Evolutionary conservation across 64 coral and sea anemone species (phyloP).

Genomic region (Pachyseris speciosa): DNA sequence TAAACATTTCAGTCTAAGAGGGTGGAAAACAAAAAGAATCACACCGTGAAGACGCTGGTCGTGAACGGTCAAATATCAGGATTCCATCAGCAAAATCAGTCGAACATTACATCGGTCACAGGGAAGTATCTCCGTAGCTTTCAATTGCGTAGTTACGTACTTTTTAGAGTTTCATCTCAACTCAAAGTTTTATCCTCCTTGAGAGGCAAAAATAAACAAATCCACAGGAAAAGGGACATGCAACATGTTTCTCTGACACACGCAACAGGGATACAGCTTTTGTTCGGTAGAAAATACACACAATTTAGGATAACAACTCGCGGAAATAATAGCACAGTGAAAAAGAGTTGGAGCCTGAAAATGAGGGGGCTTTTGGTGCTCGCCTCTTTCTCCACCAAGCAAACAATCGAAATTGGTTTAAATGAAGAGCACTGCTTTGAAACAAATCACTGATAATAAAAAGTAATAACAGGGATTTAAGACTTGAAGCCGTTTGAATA

Average conservation of each 20-base stretch:
- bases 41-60: not conserved
- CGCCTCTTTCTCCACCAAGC: not conserved
- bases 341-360: not conserved
- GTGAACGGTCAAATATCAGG: too few relatives aligned
- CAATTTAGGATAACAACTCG: too few relatives aligned
- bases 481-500: not conserved
- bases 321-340: not conserved
- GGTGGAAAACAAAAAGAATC: not conserved
- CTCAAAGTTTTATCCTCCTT: too few relatives aligned
- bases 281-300: too few relatives aligned
- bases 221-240: not conserved
- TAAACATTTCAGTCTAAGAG: not conserved
- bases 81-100: too few relatives aligned
- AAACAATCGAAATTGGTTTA: not conserved
- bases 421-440: not conserved
- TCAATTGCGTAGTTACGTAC: too few relatives aligned
- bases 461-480: constrained; percentile 7
- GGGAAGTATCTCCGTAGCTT: too few relatives aligned
- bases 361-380: not conserved
- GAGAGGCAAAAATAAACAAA: not conserved
- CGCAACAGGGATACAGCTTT: too few relatives aligned
- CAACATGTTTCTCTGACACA: too few relatives aligned
- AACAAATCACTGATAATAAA: constrained; percentile 2
- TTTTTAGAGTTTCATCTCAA: too few relatives aligned
- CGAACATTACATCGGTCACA: too few relatives aligned